phyloP scores from a whole-genome alignment of 2,888 invertebrate genomes.

The Eupithecia subfuscata region DNA sequence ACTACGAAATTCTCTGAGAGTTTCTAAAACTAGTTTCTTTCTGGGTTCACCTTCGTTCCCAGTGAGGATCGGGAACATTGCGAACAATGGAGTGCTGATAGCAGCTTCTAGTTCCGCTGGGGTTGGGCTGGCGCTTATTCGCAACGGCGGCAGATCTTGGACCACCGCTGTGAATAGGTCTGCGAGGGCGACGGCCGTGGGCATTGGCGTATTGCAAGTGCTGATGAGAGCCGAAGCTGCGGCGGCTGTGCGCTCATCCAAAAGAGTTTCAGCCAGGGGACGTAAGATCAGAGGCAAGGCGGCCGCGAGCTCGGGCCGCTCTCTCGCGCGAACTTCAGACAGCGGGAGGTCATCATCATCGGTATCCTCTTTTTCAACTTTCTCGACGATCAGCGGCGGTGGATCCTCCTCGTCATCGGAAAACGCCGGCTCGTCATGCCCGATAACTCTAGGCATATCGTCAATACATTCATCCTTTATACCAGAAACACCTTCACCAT shows the following conservation, averaged over 20 bases:
- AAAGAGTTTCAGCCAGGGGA: constrained; percentile 74
- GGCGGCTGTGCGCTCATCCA: constrained; percentile 72
- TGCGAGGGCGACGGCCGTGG: constrained; percentile 72
- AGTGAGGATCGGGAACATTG: constrained; percentile 93
- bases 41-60: constrained; percentile 87
- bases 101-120: constrained; percentile 86
- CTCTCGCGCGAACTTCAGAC: constrained; percentile 89
- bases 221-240: constrained; percentile 72
- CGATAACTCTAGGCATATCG: constrained; percentile 69
- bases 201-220: constrained; percentile 71
- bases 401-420: constrained; percentile 93
- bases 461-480: constrained; percentile 75
- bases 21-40: constrained; percentile 90
- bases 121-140: constrained; percentile 77
- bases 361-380: constrained; percentile 79
- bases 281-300: constrained; percentile 75
- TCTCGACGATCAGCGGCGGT: constrained; percentile 66
- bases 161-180: constrained; percentile 76
- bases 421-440: constrained; percentile 89
- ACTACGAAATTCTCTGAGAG: constrained; percentile 91
- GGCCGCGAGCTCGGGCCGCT: constrained; percentile 83
- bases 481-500: constrained; percentile 80
- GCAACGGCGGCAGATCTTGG: constrained; percentile 80
- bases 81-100: constrained; percentile 92
- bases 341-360: constrained; percentile 91